A percentile compares a stretch with the other conserved stretches of the same genome.
These are phyloP conservation scores for Polypterus senegalus DNA, from an alignment of 2,113 vertebrate genomes.

Conservation along the genomic window DNA sequence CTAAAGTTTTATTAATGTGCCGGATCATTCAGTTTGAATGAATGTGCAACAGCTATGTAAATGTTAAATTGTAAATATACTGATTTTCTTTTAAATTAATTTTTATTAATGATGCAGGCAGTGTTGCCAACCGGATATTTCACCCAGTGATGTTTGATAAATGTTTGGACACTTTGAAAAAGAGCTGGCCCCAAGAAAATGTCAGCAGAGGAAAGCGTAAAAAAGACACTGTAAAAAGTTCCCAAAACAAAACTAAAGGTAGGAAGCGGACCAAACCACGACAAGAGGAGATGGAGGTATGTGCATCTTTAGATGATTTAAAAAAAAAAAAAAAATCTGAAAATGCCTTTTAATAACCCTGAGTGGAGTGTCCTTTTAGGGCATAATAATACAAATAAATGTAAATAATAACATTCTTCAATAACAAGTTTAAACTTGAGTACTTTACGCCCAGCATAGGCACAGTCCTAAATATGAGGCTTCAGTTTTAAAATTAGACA, in stretches of 20 bases:
- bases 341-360: not conserved
- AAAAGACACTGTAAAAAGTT: conserved; percentile 41
- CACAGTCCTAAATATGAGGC: too few relatives aligned
- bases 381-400: too few relatives aligned
- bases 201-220: conserved; percentile 67
- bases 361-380: not conserved
- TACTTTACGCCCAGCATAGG: too few relatives aligned
- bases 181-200: conserved; percentile 62
- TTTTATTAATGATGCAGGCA: conserved; percentile 48
- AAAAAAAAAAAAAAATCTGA: not conserved
- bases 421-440: too few relatives aligned
- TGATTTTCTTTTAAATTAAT: too few relatives aligned
- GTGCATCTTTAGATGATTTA: conserved; percentile 7
- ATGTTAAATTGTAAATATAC: too few relatives aligned
- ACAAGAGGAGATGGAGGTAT: conserved; percentile 45
- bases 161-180: conserved; percentile 57
- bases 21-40: too few relatives aligned
- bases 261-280: conserved; percentile 57
- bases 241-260: conserved; percentile 31
- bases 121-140: conserved; percentile 67
- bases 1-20: too few relatives aligned
- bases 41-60: too few relatives aligned
- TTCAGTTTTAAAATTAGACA: too few relatives aligned
- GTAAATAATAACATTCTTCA: too few relatives aligned
- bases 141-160: conserved; percentile 81